Evolutionary conservation across 1,140 invertebrate genomes (phyloP), one percentile per base, ranked within the genome.

Genomic region (Eubasilissa regina): DNA sequence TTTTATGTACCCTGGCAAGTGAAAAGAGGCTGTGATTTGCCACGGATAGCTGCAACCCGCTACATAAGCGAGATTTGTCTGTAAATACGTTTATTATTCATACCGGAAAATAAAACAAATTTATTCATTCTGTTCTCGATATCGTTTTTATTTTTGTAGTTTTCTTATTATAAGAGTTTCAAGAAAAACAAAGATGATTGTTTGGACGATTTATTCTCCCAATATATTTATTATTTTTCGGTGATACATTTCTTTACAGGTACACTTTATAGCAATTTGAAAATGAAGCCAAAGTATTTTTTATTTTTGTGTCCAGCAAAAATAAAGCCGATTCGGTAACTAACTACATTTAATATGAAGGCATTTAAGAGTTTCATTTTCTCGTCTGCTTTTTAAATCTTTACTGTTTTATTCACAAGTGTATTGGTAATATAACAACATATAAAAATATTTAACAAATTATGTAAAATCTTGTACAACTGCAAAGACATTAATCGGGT

Each of bases 191-290:
- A 44, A 25, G 53, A 13, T 15, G 13, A 13, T 66, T 55, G 76
- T 78, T 55, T 70, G 66, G 43, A 78, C 58, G 44, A 72, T 73
- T 60, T 78, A 78, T 78, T 78, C 55, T 73, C 68, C 77, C 48
- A 62, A 76, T 17, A 15, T 75, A 55, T 73, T 73, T 77, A 15
- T 58, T 62, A 75, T 62, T 64, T 75, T 75, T 60, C 19, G 25
- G 51, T 74, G 58, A 62, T 75, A 75, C 44, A 75, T 51, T 66
- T 45, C 45, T 12, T 51, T 68, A 68, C 60, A 77, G 60, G 75
- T 77, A 77, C 75, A 66, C 62, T 66, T 66, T 66, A 66, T 47
- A 66, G n/a, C 55, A 58, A 58, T 58, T 15, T 19, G 17, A 58
- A 8, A 21, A 58, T 21, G n/a, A 66, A 66, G 62, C 35, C 62